These are phyloP conservation scores for Hormaphis cornu DNA, from an alignment of 1,140 invertebrate species.

Conservation along the genomic window DNA sequence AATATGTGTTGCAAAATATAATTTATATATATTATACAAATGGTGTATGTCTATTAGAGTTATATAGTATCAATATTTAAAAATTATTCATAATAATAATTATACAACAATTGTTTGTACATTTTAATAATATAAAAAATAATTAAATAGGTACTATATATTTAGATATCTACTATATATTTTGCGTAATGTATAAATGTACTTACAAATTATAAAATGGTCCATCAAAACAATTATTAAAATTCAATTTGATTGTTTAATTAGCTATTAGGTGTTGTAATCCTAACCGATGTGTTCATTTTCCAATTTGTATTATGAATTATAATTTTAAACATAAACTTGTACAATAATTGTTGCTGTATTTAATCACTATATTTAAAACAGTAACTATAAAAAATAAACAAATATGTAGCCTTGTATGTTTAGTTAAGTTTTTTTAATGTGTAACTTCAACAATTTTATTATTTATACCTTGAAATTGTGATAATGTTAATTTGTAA, in stretches of 20 bases:
- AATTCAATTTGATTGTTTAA: not conserved
- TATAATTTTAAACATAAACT: not conserved
- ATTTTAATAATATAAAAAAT: not conserved
- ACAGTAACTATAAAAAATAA: too few species aligned
- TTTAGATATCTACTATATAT: not conserved
- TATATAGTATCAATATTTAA: too few species aligned
- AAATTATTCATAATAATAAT: not conserved
- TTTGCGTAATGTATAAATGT: not conserved
- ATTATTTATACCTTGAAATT: too few species aligned
- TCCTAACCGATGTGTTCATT: not conserved
- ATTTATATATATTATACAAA: too few species aligned
- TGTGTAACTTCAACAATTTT: too few species aligned
- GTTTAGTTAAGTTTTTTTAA: too few species aligned
- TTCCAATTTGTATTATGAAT: not conserved
- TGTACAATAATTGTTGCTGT: not conserved
- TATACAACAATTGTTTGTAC: too few species aligned
- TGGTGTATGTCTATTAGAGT: too few species aligned
- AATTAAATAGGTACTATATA: not conserved
- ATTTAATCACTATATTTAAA: too few species aligned
- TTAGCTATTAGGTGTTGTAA: not conserved
- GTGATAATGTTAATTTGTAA: too few species aligned
- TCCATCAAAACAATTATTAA: not conserved
- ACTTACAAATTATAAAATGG: not conserved
- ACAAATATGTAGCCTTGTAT: too few species aligned
- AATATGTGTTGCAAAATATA: too few species aligned